These are phyloP conservation scores for Pampus argenteus DNA, from an alignment of 2,797 vertebrate species.

Conservation along the genomic window DNA sequence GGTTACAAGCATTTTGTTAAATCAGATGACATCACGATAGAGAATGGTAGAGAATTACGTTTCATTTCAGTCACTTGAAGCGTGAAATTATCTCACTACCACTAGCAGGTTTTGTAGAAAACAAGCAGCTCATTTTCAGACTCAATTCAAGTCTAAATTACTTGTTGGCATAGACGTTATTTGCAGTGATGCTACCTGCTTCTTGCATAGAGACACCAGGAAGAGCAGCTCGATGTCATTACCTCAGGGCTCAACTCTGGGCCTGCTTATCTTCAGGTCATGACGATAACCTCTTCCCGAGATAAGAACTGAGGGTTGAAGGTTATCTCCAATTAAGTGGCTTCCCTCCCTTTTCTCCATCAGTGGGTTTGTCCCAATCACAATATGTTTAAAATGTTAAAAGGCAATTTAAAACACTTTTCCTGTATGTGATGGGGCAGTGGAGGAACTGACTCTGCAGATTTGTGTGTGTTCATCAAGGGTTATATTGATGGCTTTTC, in stretches of 20 bases:
- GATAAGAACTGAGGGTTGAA: conserved; percentile 11
- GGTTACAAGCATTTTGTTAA: conserved; percentile 46
- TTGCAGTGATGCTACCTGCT: background rate
- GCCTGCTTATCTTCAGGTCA: conserved; percentile 34
- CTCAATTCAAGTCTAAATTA: conserved; percentile 41
- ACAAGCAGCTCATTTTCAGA: conserved; percentile 44
- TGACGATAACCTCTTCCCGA: background rate
- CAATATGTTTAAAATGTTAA: conserved; percentile 5
- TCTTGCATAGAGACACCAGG: conserved; percentile 9
- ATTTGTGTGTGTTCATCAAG: conserved; percentile 1
- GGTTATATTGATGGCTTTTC: background rate
- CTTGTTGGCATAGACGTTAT: conserved; percentile 24
- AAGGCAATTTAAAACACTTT: background rate
- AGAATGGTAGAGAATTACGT: conserved; percentile 44
- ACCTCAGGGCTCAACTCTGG: background rate
- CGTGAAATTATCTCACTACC: conserved; percentile 65
- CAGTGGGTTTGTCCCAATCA: background rate
- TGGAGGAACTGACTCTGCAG: background rate
- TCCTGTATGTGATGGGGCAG: background rate
- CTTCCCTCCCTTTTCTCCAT: background rate
- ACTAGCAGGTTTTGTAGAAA: conserved; percentile 43
- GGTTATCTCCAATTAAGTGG: conserved; percentile 27
- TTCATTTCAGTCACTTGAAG: conserved; percentile 59
- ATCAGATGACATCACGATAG: conserved; percentile 53
- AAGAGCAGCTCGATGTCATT: conserved; percentile 26